Base-by-base conservation (phyloP, 1,140 invertebrate genomes). In the Drosophila cardini region DNA sequence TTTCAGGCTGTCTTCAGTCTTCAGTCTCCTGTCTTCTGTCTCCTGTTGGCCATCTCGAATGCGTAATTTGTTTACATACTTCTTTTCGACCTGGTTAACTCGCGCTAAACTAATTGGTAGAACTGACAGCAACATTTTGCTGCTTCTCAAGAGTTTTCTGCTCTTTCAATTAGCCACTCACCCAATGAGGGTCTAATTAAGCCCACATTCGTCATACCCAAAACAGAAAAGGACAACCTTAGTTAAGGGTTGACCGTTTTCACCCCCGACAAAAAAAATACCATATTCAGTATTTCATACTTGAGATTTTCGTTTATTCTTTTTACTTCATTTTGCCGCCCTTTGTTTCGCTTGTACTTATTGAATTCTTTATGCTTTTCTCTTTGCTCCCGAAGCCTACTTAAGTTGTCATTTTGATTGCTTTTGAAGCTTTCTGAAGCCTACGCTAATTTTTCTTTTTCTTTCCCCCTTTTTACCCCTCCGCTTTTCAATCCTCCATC, bases 341-440 rank as follows among this genome's bases (percentile, higher is more conserved):
- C 32, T 62, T 71, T 50, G 64, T 69, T 69, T 60, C 18, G 55
- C 16, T 16, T 30, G 60, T 38, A 32, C 43, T 46, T 70, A 63
- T 74, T 74, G 55, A 68, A 70, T 58, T 58, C 72, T 69, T 79
- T 58, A 26, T 26, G 21, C 21, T 42, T 48, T 32, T 21, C n/a
- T 53, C 38, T 55, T 5, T n/a, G 7, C 32, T 16, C 9, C 70
- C 42, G 83, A 86, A 86, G 79, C 84, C 85, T 89, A 84, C 84
- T 89, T 89, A 89, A 89, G 77, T 89, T 89, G 84, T 89, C 85
- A 89, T 84, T 80, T 85, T 89, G 84, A 89, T 89, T 89, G 80
- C 84, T 89, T 89, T 89, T 89, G 84, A 84, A 84, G 80, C 80
- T 83, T 83, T 76, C 63, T 76, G 74, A 72, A 86, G 82, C 78